Evolutionary conservation across 2,888 invertebrate genomes (phyloP).

Genomic region (Fragum sueziense): DNA sequence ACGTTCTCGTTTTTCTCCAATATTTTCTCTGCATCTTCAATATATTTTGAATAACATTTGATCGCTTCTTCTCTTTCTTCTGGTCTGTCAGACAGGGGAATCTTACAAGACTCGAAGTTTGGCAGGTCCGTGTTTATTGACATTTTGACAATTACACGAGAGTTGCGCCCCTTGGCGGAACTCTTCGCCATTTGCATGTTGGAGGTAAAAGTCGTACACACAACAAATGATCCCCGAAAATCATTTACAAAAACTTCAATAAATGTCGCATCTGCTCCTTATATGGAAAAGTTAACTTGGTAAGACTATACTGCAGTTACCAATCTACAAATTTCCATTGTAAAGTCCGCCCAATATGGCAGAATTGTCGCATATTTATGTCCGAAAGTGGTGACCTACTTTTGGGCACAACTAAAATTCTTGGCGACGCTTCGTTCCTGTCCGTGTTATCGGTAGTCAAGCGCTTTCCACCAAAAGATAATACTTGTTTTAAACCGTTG

Average conservation of each 20-base stretch:
- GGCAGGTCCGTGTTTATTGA: conserved; percentile 30
- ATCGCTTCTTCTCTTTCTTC: conserved; percentile 41
- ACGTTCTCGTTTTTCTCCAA: conserved; percentile 26
- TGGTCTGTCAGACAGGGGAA: background rate
- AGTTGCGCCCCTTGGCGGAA: conserved; percentile 21
- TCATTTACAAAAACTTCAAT: background rate
- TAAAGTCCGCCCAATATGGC: background rate
- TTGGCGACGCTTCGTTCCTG: conserved; percentile 40
- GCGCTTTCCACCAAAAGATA: background rate
- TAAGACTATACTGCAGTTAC: background rate
- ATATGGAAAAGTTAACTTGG: background rate
- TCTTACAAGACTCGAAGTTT: background rate
- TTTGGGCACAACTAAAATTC: conserved; percentile 49
- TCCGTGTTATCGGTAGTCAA: conserved; percentile 9
- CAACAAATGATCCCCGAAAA: conserved; percentile 33
- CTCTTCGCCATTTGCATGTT: conserved; percentile 59
- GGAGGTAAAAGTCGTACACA: conserved; percentile 51
- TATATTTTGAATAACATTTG: conserved; percentile 36
- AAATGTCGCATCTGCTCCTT: background rate
- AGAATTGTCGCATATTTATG: conserved; percentile 9
- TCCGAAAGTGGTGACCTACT: conserved; percentile 41
- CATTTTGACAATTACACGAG: conserved; percentile 25
- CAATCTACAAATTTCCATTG: too few species aligned
- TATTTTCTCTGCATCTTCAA: conserved; percentile 32
- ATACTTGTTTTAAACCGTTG: background rate